phyloP scores from a whole-genome alignment of 92 coral and sea anemone genomes.

The Parazoanthus atlanticus region DNA sequence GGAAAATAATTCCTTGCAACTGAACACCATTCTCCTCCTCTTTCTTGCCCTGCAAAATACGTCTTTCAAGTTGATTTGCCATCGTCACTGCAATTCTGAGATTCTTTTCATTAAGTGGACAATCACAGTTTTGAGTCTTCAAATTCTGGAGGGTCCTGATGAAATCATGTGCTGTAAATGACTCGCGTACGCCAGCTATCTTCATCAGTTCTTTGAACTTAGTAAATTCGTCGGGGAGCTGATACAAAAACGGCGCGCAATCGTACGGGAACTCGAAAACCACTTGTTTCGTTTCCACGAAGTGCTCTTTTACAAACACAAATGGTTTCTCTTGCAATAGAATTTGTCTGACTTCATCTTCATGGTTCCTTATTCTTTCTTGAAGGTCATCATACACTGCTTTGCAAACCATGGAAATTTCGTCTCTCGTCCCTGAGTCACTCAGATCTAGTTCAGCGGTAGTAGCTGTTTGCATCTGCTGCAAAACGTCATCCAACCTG shows the following conservation, averaged over 20 bases:
- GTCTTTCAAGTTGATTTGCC: slow-evolving; percentile 1
- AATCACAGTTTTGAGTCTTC: neutral
- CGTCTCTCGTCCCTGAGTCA: neutral
- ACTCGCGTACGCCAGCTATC: slow-evolving; percentile 52
- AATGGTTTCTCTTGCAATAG: slow-evolving; percentile 27
- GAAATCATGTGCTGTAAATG: slow-evolving; percentile 60
- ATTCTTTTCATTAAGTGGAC: slow-evolving; percentile 11
- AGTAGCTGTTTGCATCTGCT: slow-evolving; percentile 53
- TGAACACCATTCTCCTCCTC: neutral
- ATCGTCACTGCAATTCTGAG: slow-evolving; percentile 12
- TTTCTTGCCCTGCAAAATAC: neutral
- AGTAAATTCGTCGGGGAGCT: slow-evolving; percentile 41
- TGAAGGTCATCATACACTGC: slow-evolving; percentile 58
- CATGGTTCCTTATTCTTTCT: neutral
- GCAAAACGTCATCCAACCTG: slow-evolving; percentile 34
- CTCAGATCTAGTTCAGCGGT: slow-evolving; percentile 8
- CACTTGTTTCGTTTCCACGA: slow-evolving; percentile 52
- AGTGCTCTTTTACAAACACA: slow-evolving; percentile 50
- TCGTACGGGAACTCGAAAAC: slow-evolving; percentile 46
- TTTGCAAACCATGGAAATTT: slow-evolving; percentile 46
- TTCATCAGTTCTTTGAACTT: slow-evolving; percentile 45
- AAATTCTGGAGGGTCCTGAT: slow-evolving; percentile 42
- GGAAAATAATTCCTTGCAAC: slow-evolving; percentile 23
- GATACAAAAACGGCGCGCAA: slow-evolving; percentile 64
- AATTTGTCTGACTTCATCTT: slow-evolving; percentile 8